Evolutionary conservation across 2,797 vertebrate genomes (phyloP), one percentile per base, ranked within the genome.

Genomic region (Ctenosaura bakeri): DNA sequence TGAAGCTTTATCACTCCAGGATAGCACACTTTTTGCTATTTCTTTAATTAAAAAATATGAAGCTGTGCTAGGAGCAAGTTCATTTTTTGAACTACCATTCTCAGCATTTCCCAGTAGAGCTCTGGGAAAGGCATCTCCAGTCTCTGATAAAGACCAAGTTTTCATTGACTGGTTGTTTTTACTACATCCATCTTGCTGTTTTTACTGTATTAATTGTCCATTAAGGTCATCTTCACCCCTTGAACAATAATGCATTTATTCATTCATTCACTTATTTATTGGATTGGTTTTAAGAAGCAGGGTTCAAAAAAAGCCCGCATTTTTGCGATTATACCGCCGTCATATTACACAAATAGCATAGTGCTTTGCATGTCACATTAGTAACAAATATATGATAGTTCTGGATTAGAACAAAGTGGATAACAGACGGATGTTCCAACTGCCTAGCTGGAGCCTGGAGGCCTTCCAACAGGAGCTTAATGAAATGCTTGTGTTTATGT

Each of bases 361-460:
- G 24, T 77, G 62, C 46, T 82, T 50, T 62, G 35, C 0, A 0
- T 79, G 87, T 83, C 82, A 29, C 73, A 2, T 26, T 66, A 54
- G 59, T 90, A 78, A 24, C 6, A n/a, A 42, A 73, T 90, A 71
- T 82, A 86, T 54, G 89, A 32, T 74, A 89, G 74, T 32, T 9
- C 77, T 59, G 46, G 35, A 14, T 76, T 56, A 24, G 87, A 35
- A 86, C 59, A 83, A 73, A 69, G 69, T 32, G 32, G 38, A 42
- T 91, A 79, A 35, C 71, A 83, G 71, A 83, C 89, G 84, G 79
- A 84, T 90, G 82, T 84, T 90, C 56, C 73, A 71, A 84, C 50
- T 86, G 88, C 80, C 52, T 22, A n/a, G 76, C 0, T 8, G 64
- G n/a, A 3, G 29, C 10, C 32, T 3, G 76, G 59, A 66, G n/a